Percentiles rank a stretch among this genome's conserved stretches.
phyloP scores from a whole-genome alignment of 1,140 invertebrate genomes.

The Venturia canescens region DNA sequence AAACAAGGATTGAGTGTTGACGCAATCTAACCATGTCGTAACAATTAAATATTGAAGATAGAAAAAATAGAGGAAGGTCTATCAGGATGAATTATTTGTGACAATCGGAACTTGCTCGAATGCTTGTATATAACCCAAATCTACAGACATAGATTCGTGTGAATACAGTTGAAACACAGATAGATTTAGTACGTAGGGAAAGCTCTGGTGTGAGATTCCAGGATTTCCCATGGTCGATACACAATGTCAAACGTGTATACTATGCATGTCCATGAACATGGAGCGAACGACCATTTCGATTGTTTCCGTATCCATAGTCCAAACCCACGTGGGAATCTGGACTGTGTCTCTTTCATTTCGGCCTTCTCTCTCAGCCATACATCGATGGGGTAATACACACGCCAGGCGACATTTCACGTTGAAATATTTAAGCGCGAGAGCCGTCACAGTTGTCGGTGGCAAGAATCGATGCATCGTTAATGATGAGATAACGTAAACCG shows the following conservation, averaged over 20 bases:
- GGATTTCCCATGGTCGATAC: constrained; percentile 1
- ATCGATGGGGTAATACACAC: constrained; percentile 10
- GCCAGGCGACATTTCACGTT: constrained; percentile 21
- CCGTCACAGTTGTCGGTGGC: constrained; percentile 8
- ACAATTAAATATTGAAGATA: background rate
- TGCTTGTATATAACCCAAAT: background rate
- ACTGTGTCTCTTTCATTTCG: background rate
- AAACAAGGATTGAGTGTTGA: background rate
- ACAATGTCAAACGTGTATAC: constrained; percentile 8
- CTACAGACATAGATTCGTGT: no score
- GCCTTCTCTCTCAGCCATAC: background rate
- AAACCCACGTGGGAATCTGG: background rate
- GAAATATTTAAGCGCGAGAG: constrained; percentile 21
- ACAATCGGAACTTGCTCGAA: background rate
- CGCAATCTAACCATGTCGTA: background rate
- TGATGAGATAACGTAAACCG: constrained; percentile 11
- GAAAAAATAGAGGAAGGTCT: background rate
- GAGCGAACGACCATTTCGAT: background rate
- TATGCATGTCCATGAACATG: background rate
- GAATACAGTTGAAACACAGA: background rate
- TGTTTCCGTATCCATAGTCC: background rate
- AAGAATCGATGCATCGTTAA: background rate
- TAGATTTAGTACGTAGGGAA: background rate
- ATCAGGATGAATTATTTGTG: constrained; percentile 4
- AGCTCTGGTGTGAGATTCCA: background rate